Base-by-base conservation (phyloP, 2,888 invertebrate genomes). In the Parapristionchus giblindavisi region DNA sequence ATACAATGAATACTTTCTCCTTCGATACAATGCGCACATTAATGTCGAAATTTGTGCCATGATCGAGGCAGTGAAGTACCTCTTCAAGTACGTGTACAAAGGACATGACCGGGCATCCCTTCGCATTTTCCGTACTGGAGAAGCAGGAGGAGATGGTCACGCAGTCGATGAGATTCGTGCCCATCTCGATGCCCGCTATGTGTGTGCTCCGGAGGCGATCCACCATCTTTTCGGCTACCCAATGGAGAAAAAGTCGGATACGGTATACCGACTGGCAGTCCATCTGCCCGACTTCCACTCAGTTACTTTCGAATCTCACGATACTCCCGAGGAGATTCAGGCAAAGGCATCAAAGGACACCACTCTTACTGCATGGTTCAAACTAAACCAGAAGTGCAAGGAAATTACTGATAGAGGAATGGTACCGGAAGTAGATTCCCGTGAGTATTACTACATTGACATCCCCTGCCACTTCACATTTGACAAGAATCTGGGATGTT, bases 11-110 rank as follows among this genome's bases (percentile, higher is more conserved):
- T 79, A 61, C 48, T 78, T 88, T 3, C n/a, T 63, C 5, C 32
- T 71, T 1, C 75, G 77, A n/a, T 83, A 78, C 60, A 66, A 80
- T 27, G 71, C 71, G 14, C 86, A 87, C 75, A 76, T 85, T 38
- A 86, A 85, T 77, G 75, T 87, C n/a, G 84, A 85, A 60, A 34
- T 80, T 77, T 81, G 87, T 85, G 65, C 85, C 80, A 79, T 84
- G 78, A 71, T 84, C 17, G 79, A 80, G 36, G 76, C 79, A 1
- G 76, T 76, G 72, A 79, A 79, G 43, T 82, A 82, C 65, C 51
- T 79, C 21, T 79, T 56, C 76, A 84, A 84, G 76, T 84, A 85
- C 71, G 66, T 80, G 21, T 81, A 75, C 76, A 84, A 80, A 81
- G 87, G 84, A 83, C 84, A 5, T 14, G 79, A 80, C 27, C 27